Conservation (phyloP, 1,140 invertebrate genomes). For the Formica selysi region DNA sequence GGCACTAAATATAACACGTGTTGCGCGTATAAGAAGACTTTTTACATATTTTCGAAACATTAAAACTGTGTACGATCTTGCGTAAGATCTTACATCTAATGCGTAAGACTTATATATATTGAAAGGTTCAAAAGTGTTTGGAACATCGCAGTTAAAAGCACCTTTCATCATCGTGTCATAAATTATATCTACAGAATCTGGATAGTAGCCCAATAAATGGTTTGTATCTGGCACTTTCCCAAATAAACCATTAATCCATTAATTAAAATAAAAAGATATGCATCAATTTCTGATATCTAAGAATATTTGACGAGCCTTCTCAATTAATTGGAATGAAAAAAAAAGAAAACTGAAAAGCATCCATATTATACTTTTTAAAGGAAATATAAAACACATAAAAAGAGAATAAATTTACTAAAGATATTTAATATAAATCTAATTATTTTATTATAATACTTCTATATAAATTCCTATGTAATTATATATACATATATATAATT, state of each 20-base stretch:
- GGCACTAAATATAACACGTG: neutral
- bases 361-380: neutral
- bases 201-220: neutral
- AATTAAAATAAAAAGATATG: constrained; percentile 9
- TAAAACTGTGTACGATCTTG: neutral
- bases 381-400: neutral
- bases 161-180: constrained; percentile 8
- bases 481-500: constrained; percentile 3
- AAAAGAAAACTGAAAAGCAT: neutral
- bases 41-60: neutral
- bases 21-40: neutral
- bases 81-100: neutral
- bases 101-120: neutral
- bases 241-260: neutral
- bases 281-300: neutral
- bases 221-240: neutral
- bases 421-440: neutral
- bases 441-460: neutral
- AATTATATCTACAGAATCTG: constrained; percentile 11
- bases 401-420: neutral
- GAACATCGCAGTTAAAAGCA: constrained; percentile 25
- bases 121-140: neutral
- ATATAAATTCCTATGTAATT: neutral
- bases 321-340: neutral
- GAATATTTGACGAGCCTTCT: neutral